Evolutionary conservation across 2,797 vertebrate genomes (phyloP).

Genomic region (Rhinoraja longicauda): DNA sequence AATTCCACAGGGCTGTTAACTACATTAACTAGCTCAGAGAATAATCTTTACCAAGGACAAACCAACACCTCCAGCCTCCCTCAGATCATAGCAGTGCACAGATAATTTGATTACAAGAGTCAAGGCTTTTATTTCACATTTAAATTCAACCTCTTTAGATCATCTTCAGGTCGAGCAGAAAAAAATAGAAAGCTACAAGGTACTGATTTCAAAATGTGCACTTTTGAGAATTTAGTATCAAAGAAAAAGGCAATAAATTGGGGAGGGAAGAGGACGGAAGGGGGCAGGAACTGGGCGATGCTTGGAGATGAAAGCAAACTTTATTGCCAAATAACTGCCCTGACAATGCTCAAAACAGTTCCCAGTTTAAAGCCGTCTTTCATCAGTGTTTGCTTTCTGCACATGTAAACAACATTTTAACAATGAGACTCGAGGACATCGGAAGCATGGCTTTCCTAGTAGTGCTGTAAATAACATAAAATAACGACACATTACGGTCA

Average conservation of each 20-base stretch:
- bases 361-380: no score
- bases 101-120: not conserved
- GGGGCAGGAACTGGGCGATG: no score
- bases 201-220: no score
- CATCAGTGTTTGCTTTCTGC: no score
- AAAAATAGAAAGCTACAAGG: no score
- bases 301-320: not conserved
- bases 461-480: not conserved
- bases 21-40: not conserved
- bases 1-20: not conserved
- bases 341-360: no score
- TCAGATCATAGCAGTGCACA: not conserved
- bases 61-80: not conserved
- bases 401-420: no score
- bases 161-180: no score
- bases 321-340: not conserved
- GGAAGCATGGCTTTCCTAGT: not conserved
- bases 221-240: no score
- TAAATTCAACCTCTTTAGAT: not conserved
- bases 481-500: not conserved
- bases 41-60: conserved; percentile 18
- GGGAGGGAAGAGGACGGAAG: no score
- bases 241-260: no score
- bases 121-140: not conserved
- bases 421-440: no score